Evolutionary conservation across 2,797 vertebrate species (phyloP), one percentile per base, ranked within the genome.

Genomic region (Sebastes taczanowskii): DNA sequence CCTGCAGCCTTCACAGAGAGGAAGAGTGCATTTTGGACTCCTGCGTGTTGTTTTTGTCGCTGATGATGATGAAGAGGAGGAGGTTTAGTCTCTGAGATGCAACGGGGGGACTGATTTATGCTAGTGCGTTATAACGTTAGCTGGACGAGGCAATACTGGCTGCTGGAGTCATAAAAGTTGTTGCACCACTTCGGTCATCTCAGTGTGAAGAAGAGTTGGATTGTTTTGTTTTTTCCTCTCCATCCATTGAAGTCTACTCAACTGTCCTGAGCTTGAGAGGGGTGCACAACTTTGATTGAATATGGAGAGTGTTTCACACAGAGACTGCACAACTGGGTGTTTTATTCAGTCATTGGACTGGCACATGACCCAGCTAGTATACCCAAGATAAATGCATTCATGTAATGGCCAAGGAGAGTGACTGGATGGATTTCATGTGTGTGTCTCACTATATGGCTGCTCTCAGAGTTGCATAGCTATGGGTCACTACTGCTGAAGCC

Each of bases 301-400:
- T 67, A 94, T 93, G 94, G 91, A 83, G 80, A 86, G 87, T 73
- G 65, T 74, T 56, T 67, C 78, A n/a, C 55, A 81, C 53, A 81
- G 71, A 80, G 61, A 80, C 67, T 27, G 56, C 74, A 81, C 75
- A 78, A 83, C 81, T 42, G 78, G 46, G 80, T 63, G 61, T 58
- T 79, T 66, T 13, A 76, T 42, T 42, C 38, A 90, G 74, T 85
- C 83, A 25, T 23, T 86, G 81, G 77, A 80, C 64, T 90, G 93
- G 90, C 78, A 64, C 55, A 74, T 83, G 11, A 67, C 65, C 42
- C 83, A 86, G 25, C 64, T 82, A 18, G 85, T 91, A n/a, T 93
- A 93, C 58, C 94, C 93, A 3, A 94, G 94, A 94, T 94, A 42
- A 11, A 34, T 9, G 38, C 52, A 3, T 80, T 74, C 32, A 1